Evolutionary conservation across 2,888 invertebrate genomes (phyloP), one percentile per base, ranked within the genome.

Genomic region (Monopis laevigella): DNA sequence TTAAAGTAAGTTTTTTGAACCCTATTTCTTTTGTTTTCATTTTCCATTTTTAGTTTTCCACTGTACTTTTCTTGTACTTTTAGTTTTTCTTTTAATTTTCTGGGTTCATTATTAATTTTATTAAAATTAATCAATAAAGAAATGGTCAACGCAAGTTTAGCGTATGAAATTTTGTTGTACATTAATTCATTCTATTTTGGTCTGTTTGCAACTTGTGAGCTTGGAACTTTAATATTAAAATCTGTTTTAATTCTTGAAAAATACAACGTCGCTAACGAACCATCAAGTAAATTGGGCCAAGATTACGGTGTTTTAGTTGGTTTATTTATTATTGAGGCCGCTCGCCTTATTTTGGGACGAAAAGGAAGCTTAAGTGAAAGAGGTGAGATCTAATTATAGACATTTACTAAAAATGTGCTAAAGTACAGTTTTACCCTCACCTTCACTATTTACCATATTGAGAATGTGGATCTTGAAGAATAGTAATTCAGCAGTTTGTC

Each of bases 101-200:
- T 17, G n/a, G n/a, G 2, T 16, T 8, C 17, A 7, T 17, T 2
- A 16, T 32, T 17, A 3, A 32, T 17, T 17, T n/a, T n/a, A n/a
- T n/a, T n/a, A n/a, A n/a, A n/a, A n/a, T 24, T 7, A 24, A 24
- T 7, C 10, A 24, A 24, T 7, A 24, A 5, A 24, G 10, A 24
- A 7, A 85, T 87, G 83, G 85, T 89, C 59, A 90, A 90, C 61
- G 87, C 90, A 43, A 91, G 91, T 54, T 82, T 93, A 63, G 88
- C 88, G 13, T 92, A 92, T 56, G 92, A 93, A 81, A 90, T 93
- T 62, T 81, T 92, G 40, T 82, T 93, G 55, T 93, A 92, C 68
- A 84, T 93, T 51, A 92, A 93, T 78, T 92, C 92, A 17, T 92
- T 92, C 82, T 93, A 93, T 72, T 92, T 92, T 61, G 92, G 92